These are phyloP conservation scores for Cliona cf. orientalis DNA, from an alignment of 37 sponge, comb jelly and placozoan species.

Conservation along the genomic window DNA sequence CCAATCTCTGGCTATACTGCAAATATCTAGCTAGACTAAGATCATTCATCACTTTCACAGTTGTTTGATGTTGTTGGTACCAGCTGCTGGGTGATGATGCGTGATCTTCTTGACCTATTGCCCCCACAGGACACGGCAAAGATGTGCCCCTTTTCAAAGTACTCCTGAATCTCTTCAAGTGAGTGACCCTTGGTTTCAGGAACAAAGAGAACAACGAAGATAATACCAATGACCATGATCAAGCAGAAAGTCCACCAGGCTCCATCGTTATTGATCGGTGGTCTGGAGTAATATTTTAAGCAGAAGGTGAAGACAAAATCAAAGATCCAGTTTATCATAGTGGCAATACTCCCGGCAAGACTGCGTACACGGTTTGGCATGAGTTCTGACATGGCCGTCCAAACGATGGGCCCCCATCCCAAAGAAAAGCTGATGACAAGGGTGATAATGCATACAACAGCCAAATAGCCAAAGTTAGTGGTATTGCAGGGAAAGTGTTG, in stretches of 20 bases:
- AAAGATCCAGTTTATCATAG: slow-evolving; percentile 70
- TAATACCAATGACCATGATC: slow-evolving; percentile 39
- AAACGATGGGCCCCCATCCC: slow-evolving; percentile 86
- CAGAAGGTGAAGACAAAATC: slow-evolving; percentile 57
- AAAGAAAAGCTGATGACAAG: slow-evolving; percentile 77
- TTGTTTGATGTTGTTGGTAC: too few species aligned
- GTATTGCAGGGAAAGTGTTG: neutral
- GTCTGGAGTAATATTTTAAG: slow-evolving; percentile 21
- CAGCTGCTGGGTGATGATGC: too few species aligned
- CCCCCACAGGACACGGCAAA: too few species aligned
- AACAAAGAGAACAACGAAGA: slow-evolving; percentile 81
- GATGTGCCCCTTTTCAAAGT: slow-evolving; percentile 36
- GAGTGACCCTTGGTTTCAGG: slow-evolving; percentile 91
- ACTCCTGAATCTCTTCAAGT: slow-evolving; percentile 85
- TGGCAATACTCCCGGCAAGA: slow-evolving; percentile 55
- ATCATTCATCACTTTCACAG: too few species aligned
- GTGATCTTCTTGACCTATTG: too few species aligned
- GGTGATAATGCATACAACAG: slow-evolving; percentile 46
- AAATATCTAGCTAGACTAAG: too few species aligned
- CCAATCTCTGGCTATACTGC: too few species aligned
- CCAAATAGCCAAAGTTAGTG: slow-evolving; percentile 10
- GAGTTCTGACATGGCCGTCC: slow-evolving; percentile 81
- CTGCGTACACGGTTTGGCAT: slow-evolving; percentile 72
- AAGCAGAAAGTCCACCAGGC: slow-evolving; percentile 79
- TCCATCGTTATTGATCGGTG: slow-evolving; percentile 1